A percentile compares a stretch with the other conserved stretches of the same genome.
Conservation (phyloP, 2,113 vertebrate genomes). For the Thamnaconus septentrionalis region DNA sequence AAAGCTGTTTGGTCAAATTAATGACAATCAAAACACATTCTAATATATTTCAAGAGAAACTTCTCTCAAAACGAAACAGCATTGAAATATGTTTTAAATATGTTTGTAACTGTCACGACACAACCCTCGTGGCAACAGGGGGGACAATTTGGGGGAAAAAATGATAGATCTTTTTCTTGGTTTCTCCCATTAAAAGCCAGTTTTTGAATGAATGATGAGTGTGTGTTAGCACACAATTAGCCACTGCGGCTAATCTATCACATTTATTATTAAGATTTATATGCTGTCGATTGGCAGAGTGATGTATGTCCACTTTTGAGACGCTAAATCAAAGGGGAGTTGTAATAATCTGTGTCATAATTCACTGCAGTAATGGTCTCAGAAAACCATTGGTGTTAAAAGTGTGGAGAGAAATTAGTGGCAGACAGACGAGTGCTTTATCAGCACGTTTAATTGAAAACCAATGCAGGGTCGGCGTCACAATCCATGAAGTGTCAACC, state of each 20-base stretch:
- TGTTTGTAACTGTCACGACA: conserved; percentile 8
- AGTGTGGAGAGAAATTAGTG: conserved; percentile 28
- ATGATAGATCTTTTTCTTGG: conserved; percentile 71
- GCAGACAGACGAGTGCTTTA: conserved; percentile 9
- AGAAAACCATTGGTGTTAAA: conserved; percentile 40
- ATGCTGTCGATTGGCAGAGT: conserved; percentile 57
- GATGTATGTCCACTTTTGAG: conserved; percentile 64
- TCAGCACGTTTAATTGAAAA: conserved; percentile 23
- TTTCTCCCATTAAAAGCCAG: conserved; percentile 71
- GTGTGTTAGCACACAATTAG: conserved; percentile 72
- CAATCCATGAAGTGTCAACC: background rate
- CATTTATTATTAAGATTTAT: conserved; percentile 71
- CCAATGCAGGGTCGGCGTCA: background rate
- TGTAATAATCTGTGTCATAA: conserved; percentile 63
- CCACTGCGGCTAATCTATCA: conserved; percentile 70
- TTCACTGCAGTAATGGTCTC: conserved; percentile 54
- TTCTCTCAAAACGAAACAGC: too few species aligned
- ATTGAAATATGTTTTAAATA: conserved; percentile 27
- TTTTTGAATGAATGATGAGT: conserved; percentile 75
- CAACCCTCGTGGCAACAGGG: conserved; percentile 36
- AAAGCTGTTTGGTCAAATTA: background rate
- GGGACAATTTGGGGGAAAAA: conserved; percentile 57
- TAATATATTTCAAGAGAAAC: too few species aligned
- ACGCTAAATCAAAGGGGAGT: conserved; percentile 65
- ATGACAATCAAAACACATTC: too few species aligned